Conservation (phyloP, 1,140 invertebrate species). For the Drosophila littoralis region DNA sequence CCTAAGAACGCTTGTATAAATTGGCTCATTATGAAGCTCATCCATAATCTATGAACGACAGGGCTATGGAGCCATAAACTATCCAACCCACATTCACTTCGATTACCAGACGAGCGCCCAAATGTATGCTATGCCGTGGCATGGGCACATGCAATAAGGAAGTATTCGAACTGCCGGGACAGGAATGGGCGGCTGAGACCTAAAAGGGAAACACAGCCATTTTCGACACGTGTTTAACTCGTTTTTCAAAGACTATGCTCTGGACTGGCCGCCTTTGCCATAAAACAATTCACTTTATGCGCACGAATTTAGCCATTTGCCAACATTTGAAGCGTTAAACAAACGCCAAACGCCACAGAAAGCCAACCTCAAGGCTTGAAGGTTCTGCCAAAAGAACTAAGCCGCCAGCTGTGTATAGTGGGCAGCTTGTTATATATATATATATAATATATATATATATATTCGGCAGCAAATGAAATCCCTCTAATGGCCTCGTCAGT, state of each 20-base stretch:
- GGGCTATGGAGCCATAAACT: slow-evolving; percentile 68
- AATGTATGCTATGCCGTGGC: slow-evolving; percentile 48
- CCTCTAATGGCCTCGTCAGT: slow-evolving; percentile 52
- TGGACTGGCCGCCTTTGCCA: slow-evolving; percentile 29
- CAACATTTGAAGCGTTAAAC: slow-evolving; percentile 73
- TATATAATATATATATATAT: not conserved
- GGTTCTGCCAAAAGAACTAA: slow-evolving; percentile 5
- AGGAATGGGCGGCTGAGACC: not conserved
- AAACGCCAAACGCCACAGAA: slow-evolving; percentile 34
- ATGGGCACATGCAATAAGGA: slow-evolving; percentile 33
- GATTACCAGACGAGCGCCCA: slow-evolving; percentile 54
- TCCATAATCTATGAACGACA: slow-evolving; percentile 77
- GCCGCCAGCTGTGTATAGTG: not conserved
- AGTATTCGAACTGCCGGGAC: not conserved
- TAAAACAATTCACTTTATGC: slow-evolving; percentile 82
- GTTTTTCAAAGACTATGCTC: slow-evolving; percentile 70
- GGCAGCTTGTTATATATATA: not conserved
- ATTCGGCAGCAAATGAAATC: slow-evolving; percentile 45
- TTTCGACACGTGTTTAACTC: slow-evolving; percentile 82
- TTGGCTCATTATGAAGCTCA: slow-evolving; percentile 82
- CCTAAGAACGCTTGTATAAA: slow-evolving; percentile 76
- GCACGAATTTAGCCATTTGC: slow-evolving; percentile 78
- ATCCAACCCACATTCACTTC: slow-evolving; percentile 59
- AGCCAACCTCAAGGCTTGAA: slow-evolving; percentile 28
- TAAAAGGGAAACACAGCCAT: slow-evolving; percentile 54